A percentile compares a stretch with the other conserved stretches of the same genome.
Evolutionary conservation across 2,113 vertebrate species (phyloP).

Genomic region (Struthidea cinerea): DNA sequence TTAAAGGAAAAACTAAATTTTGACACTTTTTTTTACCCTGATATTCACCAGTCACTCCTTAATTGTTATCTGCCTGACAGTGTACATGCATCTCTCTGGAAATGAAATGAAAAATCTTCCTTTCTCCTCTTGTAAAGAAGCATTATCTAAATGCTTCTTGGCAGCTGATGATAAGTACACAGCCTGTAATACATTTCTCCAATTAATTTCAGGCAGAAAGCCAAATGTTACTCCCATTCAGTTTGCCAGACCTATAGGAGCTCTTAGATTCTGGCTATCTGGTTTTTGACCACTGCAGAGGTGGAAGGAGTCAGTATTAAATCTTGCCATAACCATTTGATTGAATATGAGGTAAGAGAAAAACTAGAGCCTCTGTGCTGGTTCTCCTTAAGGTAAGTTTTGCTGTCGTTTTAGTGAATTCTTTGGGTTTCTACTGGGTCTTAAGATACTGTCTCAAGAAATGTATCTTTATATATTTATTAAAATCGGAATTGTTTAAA

Average conservation of each 20-base stretch:
- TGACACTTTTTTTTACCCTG: background rate
- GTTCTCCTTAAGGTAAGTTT: constrained; percentile 10
- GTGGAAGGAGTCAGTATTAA: background rate
- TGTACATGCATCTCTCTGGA: background rate
- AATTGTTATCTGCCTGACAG: background rate
- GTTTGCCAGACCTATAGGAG: background rate
- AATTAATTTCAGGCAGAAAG: constrained; percentile 57
- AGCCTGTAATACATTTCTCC: constrained; percentile 43
- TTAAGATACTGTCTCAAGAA: background rate
- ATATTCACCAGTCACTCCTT: background rate
- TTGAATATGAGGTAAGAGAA: background rate
- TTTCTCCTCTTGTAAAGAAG: background rate
- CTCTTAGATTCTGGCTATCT: background rate
- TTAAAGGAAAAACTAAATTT: background rate
- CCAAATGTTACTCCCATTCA: constrained; percentile 31
- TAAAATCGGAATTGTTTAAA: background rate
- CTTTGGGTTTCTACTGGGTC: background rate
- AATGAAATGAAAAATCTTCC: background rate
- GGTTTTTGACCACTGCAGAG: background rate
- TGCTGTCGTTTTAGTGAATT: background rate
- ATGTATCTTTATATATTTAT: background rate
- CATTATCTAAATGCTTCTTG: constrained; percentile 52
- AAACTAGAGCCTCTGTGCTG: background rate
- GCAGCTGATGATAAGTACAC: constrained; percentile 51
- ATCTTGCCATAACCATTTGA: background rate